These are phyloP conservation scores for Buceros bicornis DNA, from an alignment of 2,797 vertebrate genomes.

Conservation along the genomic window DNA sequence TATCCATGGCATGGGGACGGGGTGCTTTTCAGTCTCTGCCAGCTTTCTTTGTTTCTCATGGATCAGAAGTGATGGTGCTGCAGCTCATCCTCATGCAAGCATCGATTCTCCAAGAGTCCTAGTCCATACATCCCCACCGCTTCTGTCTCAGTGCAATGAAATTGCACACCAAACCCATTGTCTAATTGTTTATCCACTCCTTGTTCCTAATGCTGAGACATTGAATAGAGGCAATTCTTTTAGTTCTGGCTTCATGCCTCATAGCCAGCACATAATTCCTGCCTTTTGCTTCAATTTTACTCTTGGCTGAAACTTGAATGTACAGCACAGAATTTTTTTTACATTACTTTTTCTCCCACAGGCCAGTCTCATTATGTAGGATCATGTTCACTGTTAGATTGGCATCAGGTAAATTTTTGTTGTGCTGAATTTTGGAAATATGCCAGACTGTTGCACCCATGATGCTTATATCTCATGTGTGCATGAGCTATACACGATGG, in stretches of 20 bases:
- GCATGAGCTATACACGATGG: background rate
- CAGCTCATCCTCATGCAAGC: background rate
- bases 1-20: background rate
- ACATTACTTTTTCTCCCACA: background rate
- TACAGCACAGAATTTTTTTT: background rate
- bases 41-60: background rate
- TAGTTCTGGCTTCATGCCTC: slow-evolving; percentile 57
- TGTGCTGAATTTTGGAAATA: background rate
- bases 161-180: slow-evolving; percentile 3
- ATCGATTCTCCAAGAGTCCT: background rate
- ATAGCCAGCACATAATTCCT: slow-evolving; percentile 32
- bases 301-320: background rate
- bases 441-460: background rate
- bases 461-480: background rate
- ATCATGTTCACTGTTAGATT: background rate
- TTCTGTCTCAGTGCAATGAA: background rate
- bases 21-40: background rate
- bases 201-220: background rate
- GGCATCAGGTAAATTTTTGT: background rate
- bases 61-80: background rate
- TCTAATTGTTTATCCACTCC: background rate
- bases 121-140: background rate
- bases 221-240: slow-evolving; percentile 66
- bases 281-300: slow-evolving; percentile 35
- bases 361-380: background rate